These are phyloP conservation scores for Promerops cafer DNA, from an alignment of 2,113 vertebrate genomes.

Conservation along the genomic window DNA sequence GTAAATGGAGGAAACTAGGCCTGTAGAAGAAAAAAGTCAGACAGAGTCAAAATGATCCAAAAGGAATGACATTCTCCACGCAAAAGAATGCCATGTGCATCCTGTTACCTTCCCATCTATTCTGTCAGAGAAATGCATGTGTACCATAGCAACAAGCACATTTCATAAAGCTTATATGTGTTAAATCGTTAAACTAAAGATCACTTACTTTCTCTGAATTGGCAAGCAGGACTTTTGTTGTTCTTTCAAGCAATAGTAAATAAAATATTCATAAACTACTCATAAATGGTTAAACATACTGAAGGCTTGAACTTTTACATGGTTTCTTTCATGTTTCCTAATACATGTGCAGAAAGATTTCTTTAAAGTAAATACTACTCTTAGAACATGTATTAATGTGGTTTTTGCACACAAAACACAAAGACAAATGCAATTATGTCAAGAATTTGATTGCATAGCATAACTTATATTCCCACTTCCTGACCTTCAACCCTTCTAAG, in stretches of 20 bases:
- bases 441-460: conserved; percentile 14
- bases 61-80: neutral
- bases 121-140: neutral
- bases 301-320: conserved; percentile 11
- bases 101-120: neutral
- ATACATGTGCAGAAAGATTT: neutral
- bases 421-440: neutral
- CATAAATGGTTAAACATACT: conserved; percentile 52
- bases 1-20: neutral
- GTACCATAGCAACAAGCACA: neutral
- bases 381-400: neutral
- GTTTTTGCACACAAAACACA: neutral
- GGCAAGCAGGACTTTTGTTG: neutral
- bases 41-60: neutral
- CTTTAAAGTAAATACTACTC: neutral
- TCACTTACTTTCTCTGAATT: conserved; percentile 31
- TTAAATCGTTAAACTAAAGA: conserved; percentile 33
- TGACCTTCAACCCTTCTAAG: conserved; percentile 41
- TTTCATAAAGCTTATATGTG: neutral
- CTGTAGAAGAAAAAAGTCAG: neutral
- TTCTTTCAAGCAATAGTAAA: conserved; percentile 40
- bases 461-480: conserved; percentile 22
- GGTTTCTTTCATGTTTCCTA: neutral
- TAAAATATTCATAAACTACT: conserved; percentile 66
- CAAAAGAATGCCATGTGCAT: neutral